These are phyloP conservation scores for Heliconius eleuchia DNA, from an alignment of 1,140 invertebrate genomes.

Conservation along the genomic window DNA sequence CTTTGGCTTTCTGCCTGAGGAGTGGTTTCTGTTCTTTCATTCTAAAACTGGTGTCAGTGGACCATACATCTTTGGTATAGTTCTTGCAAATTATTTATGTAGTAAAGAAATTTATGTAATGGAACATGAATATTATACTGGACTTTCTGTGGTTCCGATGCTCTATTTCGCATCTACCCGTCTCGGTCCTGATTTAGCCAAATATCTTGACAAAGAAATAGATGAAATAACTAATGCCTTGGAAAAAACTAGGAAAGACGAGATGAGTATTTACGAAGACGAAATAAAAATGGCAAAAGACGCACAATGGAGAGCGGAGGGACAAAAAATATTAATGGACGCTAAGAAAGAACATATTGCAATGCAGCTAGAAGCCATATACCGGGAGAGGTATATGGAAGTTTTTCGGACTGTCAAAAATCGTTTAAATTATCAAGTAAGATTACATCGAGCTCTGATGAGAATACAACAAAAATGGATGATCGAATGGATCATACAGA, in stretches of 20 bases:
- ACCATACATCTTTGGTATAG: conserved; percentile 91
- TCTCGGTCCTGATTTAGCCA: conserved; percentile 85
- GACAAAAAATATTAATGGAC: conserved; percentile 88
- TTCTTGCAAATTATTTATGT: conserved; percentile 88
- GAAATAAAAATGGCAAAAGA: conserved; percentile 86
- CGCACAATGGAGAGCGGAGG: conserved; percentile 88
- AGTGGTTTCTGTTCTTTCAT: conserved; percentile 92
- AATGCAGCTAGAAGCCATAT: conserved; percentile 94
- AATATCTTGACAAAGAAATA: conserved; percentile 85
- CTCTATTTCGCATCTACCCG: conserved; percentile 85
- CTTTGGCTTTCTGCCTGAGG: conserved; percentile 62
- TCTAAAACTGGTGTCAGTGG: conserved; percentile 95
- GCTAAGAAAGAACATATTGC: conserved; percentile 95
- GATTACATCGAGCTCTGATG: conserved; percentile 43
- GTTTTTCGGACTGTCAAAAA: conserved; percentile 52
- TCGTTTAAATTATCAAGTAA: conserved; percentile 67
- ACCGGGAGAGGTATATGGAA: conserved; percentile 83
- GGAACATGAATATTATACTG: conserved; percentile 94
- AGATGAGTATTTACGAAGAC: conserved; percentile 63
- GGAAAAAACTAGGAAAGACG: conserved; percentile 48
- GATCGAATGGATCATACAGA: conserved; percentile 63
- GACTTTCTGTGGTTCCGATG: conserved; percentile 88
- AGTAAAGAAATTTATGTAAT: conserved; percentile 96
- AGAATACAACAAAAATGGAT: conserved; percentile 74
- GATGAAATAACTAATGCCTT: conserved; percentile 80